Conservation (phyloP, 2,888 invertebrate genomes). For the Rambutsinella grinnellia region DNA sequence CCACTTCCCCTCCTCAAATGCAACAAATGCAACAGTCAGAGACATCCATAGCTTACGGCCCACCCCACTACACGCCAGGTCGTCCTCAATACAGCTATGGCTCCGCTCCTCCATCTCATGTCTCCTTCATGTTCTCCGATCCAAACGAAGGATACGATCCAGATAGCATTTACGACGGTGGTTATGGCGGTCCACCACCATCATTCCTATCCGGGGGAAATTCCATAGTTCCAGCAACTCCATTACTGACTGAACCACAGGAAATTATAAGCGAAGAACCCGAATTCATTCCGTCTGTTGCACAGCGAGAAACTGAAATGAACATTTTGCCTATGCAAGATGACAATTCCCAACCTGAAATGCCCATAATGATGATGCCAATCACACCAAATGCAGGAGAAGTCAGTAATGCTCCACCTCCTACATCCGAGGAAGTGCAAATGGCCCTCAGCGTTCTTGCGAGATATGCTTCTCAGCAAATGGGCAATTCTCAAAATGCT, state of each 20-base stretch:
- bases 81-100: conserved; percentile 1
- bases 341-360: background rate
- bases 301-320: too few relatives aligned
- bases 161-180: conserved; percentile 4
- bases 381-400: background rate
- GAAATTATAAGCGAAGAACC: too few relatives aligned
- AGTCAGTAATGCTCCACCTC: background rate
- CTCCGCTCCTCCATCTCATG: background rate
- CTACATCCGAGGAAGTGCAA: conserved; percentile 19
- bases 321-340: too few relatives aligned
- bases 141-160: conserved; percentile 1
- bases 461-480: conserved; percentile 19
- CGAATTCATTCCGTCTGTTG: too few relatives aligned
- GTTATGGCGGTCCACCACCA: conserved; percentile 24
- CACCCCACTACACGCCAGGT: background rate
- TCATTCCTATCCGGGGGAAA: conserved; percentile 13
- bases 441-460: conserved; percentile 10
- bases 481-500: background rate
- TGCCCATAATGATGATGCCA: conserved; percentile 13
- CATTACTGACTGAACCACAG: background rate
- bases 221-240: background rate
- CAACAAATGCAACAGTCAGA: background rate
- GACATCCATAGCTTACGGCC: background rate
- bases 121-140: conserved; percentile 20
- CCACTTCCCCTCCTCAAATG: background rate